Conservation (phyloP, 2,113 vertebrate species). For the Perca flavescens region DNA sequence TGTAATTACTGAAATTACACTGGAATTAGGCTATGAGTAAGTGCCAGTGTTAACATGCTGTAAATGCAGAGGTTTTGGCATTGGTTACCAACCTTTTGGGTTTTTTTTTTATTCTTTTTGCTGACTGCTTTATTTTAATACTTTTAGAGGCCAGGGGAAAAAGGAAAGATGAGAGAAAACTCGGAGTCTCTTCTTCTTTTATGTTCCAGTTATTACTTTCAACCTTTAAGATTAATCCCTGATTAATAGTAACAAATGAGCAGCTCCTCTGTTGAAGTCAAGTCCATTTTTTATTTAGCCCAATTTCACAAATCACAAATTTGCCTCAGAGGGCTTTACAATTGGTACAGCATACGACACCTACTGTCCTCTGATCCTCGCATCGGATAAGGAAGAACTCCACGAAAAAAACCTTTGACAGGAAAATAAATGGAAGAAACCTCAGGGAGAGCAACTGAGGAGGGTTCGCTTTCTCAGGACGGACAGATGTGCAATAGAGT, state of each 20-base stretch:
- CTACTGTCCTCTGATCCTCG: too few relatives aligned
- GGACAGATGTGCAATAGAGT: too few relatives aligned
- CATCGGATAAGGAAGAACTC: too few relatives aligned
- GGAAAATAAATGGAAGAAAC: too few relatives aligned
- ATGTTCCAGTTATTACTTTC: neutral
- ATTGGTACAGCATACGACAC: too few relatives aligned
- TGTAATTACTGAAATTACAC: slow-evolving; percentile 52
- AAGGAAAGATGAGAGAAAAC: neutral
- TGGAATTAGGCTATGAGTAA: slow-evolving; percentile 17
- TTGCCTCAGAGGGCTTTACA: too few relatives aligned
- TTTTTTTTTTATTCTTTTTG: neutral
- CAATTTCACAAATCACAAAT: too few relatives aligned
- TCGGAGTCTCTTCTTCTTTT: neutral
- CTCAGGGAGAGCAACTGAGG: too few relatives aligned
- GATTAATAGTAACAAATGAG: neutral
- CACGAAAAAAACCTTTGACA: too few relatives aligned
- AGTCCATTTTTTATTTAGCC: too few relatives aligned
- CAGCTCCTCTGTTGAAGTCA: neutral
- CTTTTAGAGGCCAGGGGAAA: neutral
- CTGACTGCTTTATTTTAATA: neutral
- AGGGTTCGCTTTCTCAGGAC: too few relatives aligned
- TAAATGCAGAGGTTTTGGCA: slow-evolving; percentile 16
- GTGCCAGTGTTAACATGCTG: slow-evolving; percentile 47
- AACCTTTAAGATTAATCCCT: neutral
- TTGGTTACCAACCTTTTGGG: neutral